Evolutionary conservation across 2,113 vertebrate genomes (phyloP).

Genomic region (Campylorhamphus procurvoides): DNA sequence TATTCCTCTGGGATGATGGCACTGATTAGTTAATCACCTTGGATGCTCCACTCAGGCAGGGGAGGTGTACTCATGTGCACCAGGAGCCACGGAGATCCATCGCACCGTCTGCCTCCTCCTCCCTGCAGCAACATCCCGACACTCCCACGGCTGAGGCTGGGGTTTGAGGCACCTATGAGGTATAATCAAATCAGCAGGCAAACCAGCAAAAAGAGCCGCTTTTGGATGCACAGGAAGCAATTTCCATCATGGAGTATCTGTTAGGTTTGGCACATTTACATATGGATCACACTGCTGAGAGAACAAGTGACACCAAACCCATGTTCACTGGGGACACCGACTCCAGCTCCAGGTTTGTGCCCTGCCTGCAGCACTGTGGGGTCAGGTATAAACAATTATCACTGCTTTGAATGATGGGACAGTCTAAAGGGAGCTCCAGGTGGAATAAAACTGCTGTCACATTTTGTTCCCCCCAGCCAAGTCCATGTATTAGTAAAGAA

Average conservation of each 20-base stretch:
- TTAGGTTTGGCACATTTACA: background rate
- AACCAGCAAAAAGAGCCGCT: background rate
- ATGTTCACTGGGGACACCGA: accelerated
- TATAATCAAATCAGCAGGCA: background rate
- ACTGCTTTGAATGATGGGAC: background rate
- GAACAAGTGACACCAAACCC: accelerated
- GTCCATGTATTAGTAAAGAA: background rate
- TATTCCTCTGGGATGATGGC: constrained; percentile 62
- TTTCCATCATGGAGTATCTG: background rate
- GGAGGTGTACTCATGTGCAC: constrained; percentile 67
- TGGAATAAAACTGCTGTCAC: background rate
- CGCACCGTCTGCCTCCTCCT: constrained; percentile 53
- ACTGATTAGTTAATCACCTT: constrained; percentile 75
- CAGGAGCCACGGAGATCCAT: constrained; percentile 71
- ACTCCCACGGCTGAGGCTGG: background rate
- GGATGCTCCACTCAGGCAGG: constrained; percentile 55
- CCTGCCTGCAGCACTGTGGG: background rate
- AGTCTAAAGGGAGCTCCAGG: background rate
- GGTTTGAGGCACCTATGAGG: background rate
- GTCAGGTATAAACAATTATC: background rate
- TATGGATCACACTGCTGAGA: background rate
- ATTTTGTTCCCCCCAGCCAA: background rate
- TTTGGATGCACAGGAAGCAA: background rate
- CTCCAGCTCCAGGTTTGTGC: background rate
- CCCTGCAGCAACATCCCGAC: constrained; percentile 27